phyloP scores from a whole-genome alignment of 2,113 vertebrate species.

The Ifrita kowaldi region DNA sequence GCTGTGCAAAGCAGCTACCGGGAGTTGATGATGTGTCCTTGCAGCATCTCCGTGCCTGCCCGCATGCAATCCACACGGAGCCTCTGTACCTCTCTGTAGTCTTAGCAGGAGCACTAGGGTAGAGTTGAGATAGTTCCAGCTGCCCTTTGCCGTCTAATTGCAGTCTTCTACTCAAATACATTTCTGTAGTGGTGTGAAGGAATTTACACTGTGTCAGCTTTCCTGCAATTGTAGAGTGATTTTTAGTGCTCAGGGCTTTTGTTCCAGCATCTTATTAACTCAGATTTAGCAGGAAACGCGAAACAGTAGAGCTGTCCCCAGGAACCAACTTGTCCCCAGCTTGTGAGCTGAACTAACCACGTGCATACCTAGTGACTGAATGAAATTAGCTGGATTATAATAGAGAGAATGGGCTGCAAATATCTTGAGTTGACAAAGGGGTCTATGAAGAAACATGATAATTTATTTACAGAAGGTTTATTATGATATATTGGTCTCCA shows the following conservation, averaged over 20 bases:
- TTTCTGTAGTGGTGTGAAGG: not conserved
- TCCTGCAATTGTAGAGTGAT: not conserved
- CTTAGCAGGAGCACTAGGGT: not conserved
- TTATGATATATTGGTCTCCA: not conserved
- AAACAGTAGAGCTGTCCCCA: not conserved
- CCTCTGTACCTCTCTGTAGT: not conserved
- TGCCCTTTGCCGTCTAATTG: not conserved
- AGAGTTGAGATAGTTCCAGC: not conserved
- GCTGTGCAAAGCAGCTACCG: not conserved
- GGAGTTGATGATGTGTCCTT: not conserved
- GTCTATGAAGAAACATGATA: not conserved
- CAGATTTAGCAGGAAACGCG: not conserved
- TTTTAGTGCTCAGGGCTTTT: not conserved
- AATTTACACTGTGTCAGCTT: not conserved
- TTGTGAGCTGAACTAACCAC: not conserved
- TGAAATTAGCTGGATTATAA: not conserved
- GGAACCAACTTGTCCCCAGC: not conserved
- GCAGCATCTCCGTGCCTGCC: not conserved
- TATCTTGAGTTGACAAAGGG: not conserved
- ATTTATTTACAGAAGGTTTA: slow-evolving; percentile 7
- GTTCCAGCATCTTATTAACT: not conserved
- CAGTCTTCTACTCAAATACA: not conserved
- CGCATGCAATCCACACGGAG: fast-evolving
- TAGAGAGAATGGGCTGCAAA: not conserved
- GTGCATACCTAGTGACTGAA: not conserved